A percentile compares a stretch with the other conserved stretches of the same genome.
These are phyloP conservation scores for Bombus soroeensis DNA, from an alignment of 1,140 invertebrate species.

Conservation along the genomic window DNA sequence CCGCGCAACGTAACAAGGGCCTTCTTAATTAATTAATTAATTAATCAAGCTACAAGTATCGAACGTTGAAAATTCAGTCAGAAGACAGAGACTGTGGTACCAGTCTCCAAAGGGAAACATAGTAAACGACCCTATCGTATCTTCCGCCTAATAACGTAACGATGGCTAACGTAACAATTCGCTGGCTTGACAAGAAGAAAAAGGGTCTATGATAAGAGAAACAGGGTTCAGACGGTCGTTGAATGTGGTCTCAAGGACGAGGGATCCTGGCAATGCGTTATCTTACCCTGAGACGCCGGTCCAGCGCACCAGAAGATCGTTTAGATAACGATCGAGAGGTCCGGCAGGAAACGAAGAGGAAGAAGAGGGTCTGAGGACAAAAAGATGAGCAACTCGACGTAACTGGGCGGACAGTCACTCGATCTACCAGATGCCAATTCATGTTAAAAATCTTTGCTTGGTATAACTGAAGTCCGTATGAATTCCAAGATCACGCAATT, in stretches of 20 bases:
- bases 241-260: slow-evolving; percentile 25
- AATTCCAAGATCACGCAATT: no score
- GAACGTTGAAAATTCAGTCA: neutral
- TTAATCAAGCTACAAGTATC: slow-evolving; percentile 7
- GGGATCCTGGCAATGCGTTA: slow-evolving; percentile 54
- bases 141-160: slow-evolving; percentile 51
- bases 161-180: slow-evolving; percentile 54
- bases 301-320: slow-evolving; percentile 57
- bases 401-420: slow-evolving; percentile 36
- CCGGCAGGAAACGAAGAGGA: slow-evolving; percentile 44
- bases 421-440: slow-evolving; percentile 9
- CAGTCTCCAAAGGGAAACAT: neutral
- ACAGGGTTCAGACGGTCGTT: slow-evolving; percentile 59
- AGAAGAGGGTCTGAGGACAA: slow-evolving; percentile 20
- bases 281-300: slow-evolving; percentile 32
- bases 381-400: slow-evolving; percentile 32
- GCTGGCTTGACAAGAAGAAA: slow-evolving; percentile 28
- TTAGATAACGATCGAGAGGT: slow-evolving; percentile 66
- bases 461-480: neutral
- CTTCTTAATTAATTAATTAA: slow-evolving; percentile 17
- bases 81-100: neutral
- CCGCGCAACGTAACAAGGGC: neutral
- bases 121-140: neutral
- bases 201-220: slow-evolving; percentile 31
- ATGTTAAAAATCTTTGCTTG: neutral